Percentiles rank a stretch among this genome's conserved stretches.
phyloP scores from a whole-genome alignment of 2,113 vertebrate genomes.

The Erythrolamprus reginae region DNA sequence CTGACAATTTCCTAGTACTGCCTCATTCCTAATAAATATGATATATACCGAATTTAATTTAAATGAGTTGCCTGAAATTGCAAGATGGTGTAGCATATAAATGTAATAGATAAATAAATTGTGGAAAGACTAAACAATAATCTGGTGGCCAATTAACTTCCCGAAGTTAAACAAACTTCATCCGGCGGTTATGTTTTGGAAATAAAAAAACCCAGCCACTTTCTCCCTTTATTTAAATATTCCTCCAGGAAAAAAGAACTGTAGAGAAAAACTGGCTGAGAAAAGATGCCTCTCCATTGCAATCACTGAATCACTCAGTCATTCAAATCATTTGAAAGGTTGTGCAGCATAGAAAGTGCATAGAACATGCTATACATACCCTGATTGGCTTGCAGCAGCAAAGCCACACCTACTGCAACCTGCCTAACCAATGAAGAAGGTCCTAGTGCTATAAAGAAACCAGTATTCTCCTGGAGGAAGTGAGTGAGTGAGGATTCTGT shows the following conservation, averaged over 20 bases:
- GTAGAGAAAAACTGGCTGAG: background rate
- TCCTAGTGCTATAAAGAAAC: background rate
- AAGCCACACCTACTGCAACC: background rate
- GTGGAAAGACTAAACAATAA: background rate
- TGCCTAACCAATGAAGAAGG: background rate
- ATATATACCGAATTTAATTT: background rate
- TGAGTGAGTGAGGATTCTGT: background rate
- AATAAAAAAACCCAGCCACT: background rate
- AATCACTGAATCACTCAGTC: background rate
- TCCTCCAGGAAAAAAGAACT: background rate
- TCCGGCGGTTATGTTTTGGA: background rate
- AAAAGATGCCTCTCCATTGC: background rate
- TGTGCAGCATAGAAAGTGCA: background rate
- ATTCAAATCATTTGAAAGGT: background rate
- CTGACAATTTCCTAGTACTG: background rate
- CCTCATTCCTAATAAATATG: background rate
- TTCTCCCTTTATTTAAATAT: background rate
- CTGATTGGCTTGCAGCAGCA: background rate
- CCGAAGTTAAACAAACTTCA: background rate
- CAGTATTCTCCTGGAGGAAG: background rate
- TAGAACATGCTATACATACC: background rate
- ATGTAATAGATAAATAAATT: background rate
- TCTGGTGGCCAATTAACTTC: background rate
- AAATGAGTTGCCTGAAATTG: background rate
- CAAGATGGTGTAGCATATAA: background rate